Base-by-base conservation (phyloP, 2,888 invertebrate species). In the Agrochola lychnidis region DNA sequence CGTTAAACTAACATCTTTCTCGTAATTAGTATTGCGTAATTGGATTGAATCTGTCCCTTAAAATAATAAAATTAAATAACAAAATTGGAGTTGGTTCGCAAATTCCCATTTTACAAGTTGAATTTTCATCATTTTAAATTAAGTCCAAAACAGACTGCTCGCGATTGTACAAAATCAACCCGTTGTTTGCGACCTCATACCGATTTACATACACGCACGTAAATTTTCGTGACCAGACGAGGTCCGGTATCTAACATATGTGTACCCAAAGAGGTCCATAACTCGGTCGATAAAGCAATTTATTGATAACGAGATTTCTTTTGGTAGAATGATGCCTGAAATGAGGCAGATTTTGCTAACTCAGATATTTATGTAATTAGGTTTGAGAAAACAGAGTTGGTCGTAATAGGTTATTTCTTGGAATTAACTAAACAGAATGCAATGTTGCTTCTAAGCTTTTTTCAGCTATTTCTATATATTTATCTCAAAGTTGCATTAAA, bases 201-300 rank as follows among this genome's bases (percentile, higher is more conserved):
- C 83, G 77, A 88, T 89, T 89, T 88, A 87, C 88, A 89, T 89
- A 85, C 78, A 81, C 78, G 81, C 87, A 84, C 81, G 82, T 83
- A 85, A 81, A 86, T 85, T 82, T 63, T 56, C 51, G 70, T 76
- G 59, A 77, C 64, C 62, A 71, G 67, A 61, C 64, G 30, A 81
- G 78, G 74, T 81, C 74, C 83, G 36, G 51, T 75, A 83, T 71
- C 81, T 22, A 77, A 83, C 81, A 81, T 82, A 84, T 81, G 82
- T 40, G 72, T 61, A 45, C 72, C 81, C 67, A 64, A 59, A 59
- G 59, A 80, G 61, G 81, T 81, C 69, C 79, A 84, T 83, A 78
- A 71, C 72, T 73, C 62, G 73, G 62, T 79, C 78, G 73, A 86
- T 85, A 78, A 72, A 78, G 76, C 83, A 79, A 83, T 85, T 83